Conservation (phyloP, 1,140 invertebrate genomes). For the Drosophila asahinai region DNA sequence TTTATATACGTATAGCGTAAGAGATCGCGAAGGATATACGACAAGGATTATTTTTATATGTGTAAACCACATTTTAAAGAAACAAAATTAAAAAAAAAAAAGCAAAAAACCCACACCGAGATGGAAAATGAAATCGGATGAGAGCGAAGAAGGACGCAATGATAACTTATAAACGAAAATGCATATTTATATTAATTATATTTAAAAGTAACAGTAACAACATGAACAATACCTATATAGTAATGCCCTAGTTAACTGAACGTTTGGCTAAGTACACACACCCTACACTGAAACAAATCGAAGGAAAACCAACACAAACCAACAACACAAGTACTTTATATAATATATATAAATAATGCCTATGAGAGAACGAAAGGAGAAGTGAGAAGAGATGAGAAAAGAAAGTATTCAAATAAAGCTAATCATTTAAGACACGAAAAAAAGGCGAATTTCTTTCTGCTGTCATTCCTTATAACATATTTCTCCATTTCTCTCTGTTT, state of each 20-base stretch:
- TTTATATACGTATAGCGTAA: conserved; percentile 49
- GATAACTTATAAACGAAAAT: conserved; percentile 57
- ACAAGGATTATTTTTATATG: conserved; percentile 74
- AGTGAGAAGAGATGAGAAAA: conserved; percentile 20
- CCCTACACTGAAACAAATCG: conserved; percentile 35
- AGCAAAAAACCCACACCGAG: conserved; percentile 50
- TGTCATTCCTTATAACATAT: conserved; percentile 43
- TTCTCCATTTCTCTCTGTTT: conserved; percentile 52
- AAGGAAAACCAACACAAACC: conserved; percentile 30
- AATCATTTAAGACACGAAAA: conserved; percentile 64
- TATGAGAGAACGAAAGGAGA: conserved; percentile 64
- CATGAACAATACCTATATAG: conserved; percentile 80
- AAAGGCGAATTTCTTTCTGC: conserved; percentile 31
- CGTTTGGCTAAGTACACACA: conserved; percentile 69
- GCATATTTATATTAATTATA: conserved; percentile 63
- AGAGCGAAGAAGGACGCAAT: conserved; percentile 17
- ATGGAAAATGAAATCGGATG: conserved; percentile 19
- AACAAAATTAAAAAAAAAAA: conserved; percentile 48
- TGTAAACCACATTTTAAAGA: conserved; percentile 70
- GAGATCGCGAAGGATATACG: conserved; percentile 26
- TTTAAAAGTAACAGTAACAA: conserved; percentile 65
- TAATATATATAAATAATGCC: conserved; percentile 44
- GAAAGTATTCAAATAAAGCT: conserved; percentile 81
- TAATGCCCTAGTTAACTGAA: conserved; percentile 81
- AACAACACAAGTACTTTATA: conserved; percentile 45